phyloP scores from a whole-genome alignment of 2,888 invertebrate species.

The Polyommatus iphigenia region DNA sequence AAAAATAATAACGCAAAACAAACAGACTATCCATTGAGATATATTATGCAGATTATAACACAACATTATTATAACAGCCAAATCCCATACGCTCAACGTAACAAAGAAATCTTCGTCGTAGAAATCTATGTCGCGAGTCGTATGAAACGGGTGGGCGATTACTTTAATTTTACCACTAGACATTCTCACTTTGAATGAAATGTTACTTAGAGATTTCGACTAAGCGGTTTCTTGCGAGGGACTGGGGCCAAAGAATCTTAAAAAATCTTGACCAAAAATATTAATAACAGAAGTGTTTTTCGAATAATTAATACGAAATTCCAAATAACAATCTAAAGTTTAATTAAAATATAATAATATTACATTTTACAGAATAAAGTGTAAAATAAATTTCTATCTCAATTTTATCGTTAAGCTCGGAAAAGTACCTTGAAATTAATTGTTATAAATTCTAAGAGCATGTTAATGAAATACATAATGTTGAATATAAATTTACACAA shows the following conservation, averaged over 20 bases:
- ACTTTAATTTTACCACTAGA: not conserved
- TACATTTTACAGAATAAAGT: not conserved
- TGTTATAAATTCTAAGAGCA: not conserved
- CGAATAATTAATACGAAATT: not conserved
- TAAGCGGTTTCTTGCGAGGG: not conserved
- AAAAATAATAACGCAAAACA: not conserved
- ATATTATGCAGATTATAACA: not conserved
- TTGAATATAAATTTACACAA: slow-evolving; percentile 22
- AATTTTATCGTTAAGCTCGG: not conserved
- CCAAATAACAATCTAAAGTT: not conserved
- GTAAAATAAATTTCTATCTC: not conserved
- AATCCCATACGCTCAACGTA: slow-evolving; percentile 1
- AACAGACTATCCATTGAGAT: not conserved
- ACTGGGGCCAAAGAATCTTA: too few species aligned
- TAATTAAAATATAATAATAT: not conserved
- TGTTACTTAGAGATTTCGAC: too few species aligned
- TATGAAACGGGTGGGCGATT: not conserved
- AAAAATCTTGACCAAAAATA: too few species aligned
- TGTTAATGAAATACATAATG: slow-evolving; percentile 21
- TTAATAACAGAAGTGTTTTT: not conserved
- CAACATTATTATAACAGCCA: not conserved
- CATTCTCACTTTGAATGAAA: not conserved
- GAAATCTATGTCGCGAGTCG: not conserved
- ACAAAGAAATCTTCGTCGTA: not conserved
- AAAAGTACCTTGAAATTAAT: not conserved